Base-by-base conservation (phyloP, 2,888 invertebrate species). In the Halictus ligatus region DNA sequence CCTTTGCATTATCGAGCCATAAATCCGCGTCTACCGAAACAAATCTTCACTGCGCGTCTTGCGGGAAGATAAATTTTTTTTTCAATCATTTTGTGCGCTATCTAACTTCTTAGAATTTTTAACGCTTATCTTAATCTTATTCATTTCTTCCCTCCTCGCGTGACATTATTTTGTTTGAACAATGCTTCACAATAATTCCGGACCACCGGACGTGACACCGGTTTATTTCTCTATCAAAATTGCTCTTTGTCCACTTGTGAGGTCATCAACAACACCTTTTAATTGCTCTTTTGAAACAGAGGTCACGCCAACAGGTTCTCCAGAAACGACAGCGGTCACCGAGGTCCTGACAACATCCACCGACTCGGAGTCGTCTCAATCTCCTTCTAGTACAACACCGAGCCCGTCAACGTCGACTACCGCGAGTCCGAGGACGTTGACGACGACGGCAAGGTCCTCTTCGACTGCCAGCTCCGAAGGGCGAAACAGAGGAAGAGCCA, bases 401-500 rank as follows among this genome's bases (percentile, higher is more conserved):
- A 81, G 10, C 46, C 12, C 75, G 18, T 15, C 60, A 10, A 60
- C 77, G 0, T 13, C 46, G 25, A 7, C 80, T 0, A 83, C 71
- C 25, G 10, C 64, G 12, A 80, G 25, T 54, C 29, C 73, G 0
- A 85, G 76, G 21, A 58, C 85, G 21, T n/a, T 80, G 29, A 75
- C 75, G 13, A 78, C 84, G 10, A 77, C 77, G 6, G 12, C 67
- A 0, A 82, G 80, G 64, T 43, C 72, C 1, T 75, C 78, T 0
- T 15, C 80, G 13, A 74, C 81, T 7, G 18, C 35, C 1, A 72
- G 72, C 0, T 15, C 83, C 13, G 90, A 90, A 18, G 71, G 75
- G 18, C 72, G 89, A 40, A 79, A 21, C 35, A 81, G 88, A 60
- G 84, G 86, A 75, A 83, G 90, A 72, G 80, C 81, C 15, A 89